Conservation (phyloP, 2,113 vertebrate genomes). For the Proterorhinus semilunaris region DNA sequence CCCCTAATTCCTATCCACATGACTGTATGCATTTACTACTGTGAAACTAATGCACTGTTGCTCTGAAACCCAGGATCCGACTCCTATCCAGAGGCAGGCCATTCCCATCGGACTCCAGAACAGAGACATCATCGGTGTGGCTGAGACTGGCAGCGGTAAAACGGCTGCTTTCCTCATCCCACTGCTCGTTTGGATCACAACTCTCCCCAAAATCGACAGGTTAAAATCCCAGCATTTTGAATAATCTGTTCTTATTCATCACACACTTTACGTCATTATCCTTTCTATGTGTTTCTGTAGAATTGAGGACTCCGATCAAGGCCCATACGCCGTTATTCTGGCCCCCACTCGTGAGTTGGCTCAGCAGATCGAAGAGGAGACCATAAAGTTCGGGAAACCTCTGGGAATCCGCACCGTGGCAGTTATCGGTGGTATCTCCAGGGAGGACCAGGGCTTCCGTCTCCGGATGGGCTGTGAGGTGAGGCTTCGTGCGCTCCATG, state of each 20-base stretch:
- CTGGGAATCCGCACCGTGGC: constrained; percentile 95
- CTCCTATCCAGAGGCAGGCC: constrained; percentile 96
- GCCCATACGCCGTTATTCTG: constrained; percentile 95
- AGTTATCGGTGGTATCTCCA: constrained; percentile 95
- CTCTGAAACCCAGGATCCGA: constrained; percentile 83
- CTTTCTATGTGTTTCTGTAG: constrained; percentile 62
- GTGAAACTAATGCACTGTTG: neutral
- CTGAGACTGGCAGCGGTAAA: constrained; percentile 96
- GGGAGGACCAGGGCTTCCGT: constrained; percentile 96
- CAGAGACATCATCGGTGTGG: constrained; percentile 97
- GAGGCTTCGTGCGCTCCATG: constrained; percentile 13
- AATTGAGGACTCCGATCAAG: constrained; percentile 96
- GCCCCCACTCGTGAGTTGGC: constrained; percentile 97
- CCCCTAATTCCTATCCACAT: no score
- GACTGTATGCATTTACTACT: no score
- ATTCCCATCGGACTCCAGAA: constrained; percentile 98
- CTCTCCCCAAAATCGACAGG: constrained; percentile 96
- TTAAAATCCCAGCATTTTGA: constrained; percentile 37
- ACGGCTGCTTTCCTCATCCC: constrained; percentile 97
- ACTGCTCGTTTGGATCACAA: constrained; percentile 95
- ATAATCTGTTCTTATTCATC: neutral
- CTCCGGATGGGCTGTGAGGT: constrained; percentile 99
- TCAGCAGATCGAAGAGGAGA: constrained; percentile 98
- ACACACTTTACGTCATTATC: neutral
- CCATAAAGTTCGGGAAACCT: constrained; percentile 96